Base-by-base conservation (phyloP, 2,888 invertebrate genomes). In the Lycia hirtaria region DNA sequence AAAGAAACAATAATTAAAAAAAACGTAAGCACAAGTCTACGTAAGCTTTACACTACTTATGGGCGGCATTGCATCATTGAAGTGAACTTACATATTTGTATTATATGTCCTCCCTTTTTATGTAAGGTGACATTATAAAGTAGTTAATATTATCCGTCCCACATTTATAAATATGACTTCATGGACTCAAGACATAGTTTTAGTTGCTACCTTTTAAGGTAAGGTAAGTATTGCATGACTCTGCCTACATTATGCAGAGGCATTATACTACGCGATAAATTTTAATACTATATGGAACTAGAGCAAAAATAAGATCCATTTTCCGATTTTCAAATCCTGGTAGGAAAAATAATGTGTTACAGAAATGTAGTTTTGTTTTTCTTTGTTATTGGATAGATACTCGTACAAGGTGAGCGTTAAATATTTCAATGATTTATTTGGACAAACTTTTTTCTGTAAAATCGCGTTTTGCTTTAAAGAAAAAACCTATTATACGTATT, bases 171-270 rank as follows among this genome's bases (percentile, higher is more conserved):
- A 41, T 41, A 41, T 41, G 41, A 41, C 41, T 41, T 41, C 41
- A 41, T 26, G 15, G 26, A 26, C 41, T 4, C 15, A 26, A 37
- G 41, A 15, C n/a, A 41, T 41, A 26, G 41, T 28, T 41, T 41
- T 26, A 41, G 41, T 5, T 41, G 32, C 20, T 19, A 30, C 19
- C 37, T 48, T 15, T 28, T 48, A 26, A 20, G 24, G 24, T 26
- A 33, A 41, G 26, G 26, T 41, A 41, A 35, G 33, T 51, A 43
- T 35, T 14, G 26, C 35, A 43, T 35, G 35, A 51, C 35, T 35
- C 17, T 37, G 19, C 19, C 37, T 45, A 45, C 44, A 53, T 37
- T 53, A 45, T 44, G 30, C 32, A 53, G 22, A 24, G 22, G 24
- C 15, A 26, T 45, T 52, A 28, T 20, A 37, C 35, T 40, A 6